Evolutionary conservation across 2,113 vertebrate species (phyloP).

Genomic region (Zeus faber): DNA sequence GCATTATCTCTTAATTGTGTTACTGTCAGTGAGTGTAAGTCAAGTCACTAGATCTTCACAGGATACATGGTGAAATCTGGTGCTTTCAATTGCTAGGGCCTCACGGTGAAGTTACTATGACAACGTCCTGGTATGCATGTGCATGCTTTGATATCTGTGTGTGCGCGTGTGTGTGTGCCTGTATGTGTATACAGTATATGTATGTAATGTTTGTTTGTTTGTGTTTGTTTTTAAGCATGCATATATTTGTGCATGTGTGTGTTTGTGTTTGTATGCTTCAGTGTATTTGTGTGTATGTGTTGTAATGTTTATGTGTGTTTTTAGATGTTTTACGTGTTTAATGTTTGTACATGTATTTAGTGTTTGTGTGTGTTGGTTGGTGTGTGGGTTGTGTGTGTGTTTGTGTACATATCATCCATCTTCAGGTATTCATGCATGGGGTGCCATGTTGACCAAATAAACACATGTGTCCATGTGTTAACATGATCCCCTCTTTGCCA

Average conservation of each 20-base stretch:
- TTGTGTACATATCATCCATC: conserved; percentile 14
- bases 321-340: background rate
- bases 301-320: background rate
- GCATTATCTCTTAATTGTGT: too few relatives aligned
- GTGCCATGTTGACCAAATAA: conserved; percentile 55
- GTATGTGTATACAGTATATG: too few relatives aligned
- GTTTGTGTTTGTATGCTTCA: background rate
- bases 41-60: too few relatives aligned
- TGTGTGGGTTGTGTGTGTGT: conserved; percentile 1
- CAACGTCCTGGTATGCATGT: too few relatives aligned
- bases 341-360: background rate
- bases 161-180: too few relatives aligned
- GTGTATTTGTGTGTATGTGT: background rate
- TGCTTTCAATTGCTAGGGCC: too few relatives aligned
- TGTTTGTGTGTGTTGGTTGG: background rate
- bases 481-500: conserved; percentile 59
- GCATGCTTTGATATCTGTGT: background rate
- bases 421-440: conserved; percentile 18
- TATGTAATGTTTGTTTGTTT: too few relatives aligned
- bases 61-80: too few relatives aligned
- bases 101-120: too few relatives aligned
- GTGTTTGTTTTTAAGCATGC: too few relatives aligned
- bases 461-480: conserved; percentile 37
- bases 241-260: too few relatives aligned
- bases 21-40: too few relatives aligned